Base-by-base conservation (phyloP, 1,140 invertebrate genomes). In the Euura saliciscinereae region DNA sequence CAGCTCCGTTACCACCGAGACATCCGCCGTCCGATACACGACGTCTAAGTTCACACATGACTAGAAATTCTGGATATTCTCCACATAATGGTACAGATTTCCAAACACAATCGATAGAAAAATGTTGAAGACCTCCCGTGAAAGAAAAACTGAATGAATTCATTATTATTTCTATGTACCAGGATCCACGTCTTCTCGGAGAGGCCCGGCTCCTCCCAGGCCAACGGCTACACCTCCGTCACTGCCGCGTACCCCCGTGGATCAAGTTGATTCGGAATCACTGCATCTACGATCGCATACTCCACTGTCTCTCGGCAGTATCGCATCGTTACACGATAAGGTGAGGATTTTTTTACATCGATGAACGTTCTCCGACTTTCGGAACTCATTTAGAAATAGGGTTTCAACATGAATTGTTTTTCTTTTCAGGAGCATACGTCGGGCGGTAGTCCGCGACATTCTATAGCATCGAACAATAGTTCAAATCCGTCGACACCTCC, bases 391-490 rank as follows among this genome's bases (percentile, higher is more conserved):
- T 28, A 28, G 28, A 28, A 28, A 28, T 28, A 28, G 28, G 28
- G 28, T 28, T 28, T 28, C 28, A 28, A 28, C 28, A 28, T 28
- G 1, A 28, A 28, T 28, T 0, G 28, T 28, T 28, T 76, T 65
- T 77, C 72, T 74, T 71, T 73, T 76, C 75, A 90, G 88, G 89
- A 88, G 66, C 87, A 86, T 74, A 84, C 85, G 71, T 82, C 87
- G 59, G 89, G 89, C 76, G 89, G 89, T 75, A 92, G 91, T 81
- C 92, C 93, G 51, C 89, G 93, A 70, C 93, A 94, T 82, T 95
- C 94, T 59, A 91, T 94, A 78, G 93, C 93, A 44, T 95, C 94
- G 64, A 95, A 95, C 85, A 94, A 94, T 84, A 94, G 93, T 86
- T 94, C 92, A 79, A 94, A 93, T 84, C 88, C 92, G 75, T 94